A percentile compares a stretch with the other conserved stretches of the same genome.
Evolutionary conservation across 2,797 vertebrate species (phyloP).

Genomic region (Pampus argenteus): DNA sequence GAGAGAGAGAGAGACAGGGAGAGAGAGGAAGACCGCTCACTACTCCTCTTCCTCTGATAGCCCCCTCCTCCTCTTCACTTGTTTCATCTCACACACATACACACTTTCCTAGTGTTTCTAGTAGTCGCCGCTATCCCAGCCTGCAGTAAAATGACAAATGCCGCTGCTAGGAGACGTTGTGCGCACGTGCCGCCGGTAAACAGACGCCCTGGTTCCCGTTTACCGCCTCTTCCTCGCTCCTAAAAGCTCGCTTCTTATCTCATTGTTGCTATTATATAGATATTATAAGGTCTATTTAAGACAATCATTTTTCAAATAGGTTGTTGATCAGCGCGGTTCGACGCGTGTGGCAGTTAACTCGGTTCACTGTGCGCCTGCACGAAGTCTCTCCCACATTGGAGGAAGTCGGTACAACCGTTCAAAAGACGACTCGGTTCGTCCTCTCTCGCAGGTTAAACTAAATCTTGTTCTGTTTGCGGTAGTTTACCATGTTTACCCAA

Average conservation of each 20-base stretch:
- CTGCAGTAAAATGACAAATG: slow-evolving; percentile 83
- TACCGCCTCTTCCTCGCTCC: slow-evolving; percentile 40
- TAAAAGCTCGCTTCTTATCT: slow-evolving; percentile 28
- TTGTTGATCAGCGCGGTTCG: slow-evolving; percentile 17
- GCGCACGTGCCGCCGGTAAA: slow-evolving; percentile 87
- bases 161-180: slow-evolving; percentile 73
- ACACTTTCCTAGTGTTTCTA: slow-evolving; percentile 69
- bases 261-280: slow-evolving; percentile 14
- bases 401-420: slow-evolving; percentile 28
- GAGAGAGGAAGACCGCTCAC: slow-evolving; percentile 79
- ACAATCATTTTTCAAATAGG: background rate
- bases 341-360: slow-evolving; percentile 13
- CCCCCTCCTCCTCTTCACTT: slow-evolving; percentile 79
- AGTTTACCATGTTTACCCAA: slow-evolving; percentile 74
- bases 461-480: slow-evolving; percentile 66
- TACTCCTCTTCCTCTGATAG: slow-evolving; percentile 81
- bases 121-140: slow-evolving; percentile 73
- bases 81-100: slow-evolving; percentile 69
- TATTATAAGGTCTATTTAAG: background rate
- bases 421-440: slow-evolving; percentile 18
- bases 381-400: slow-evolving; percentile 17
- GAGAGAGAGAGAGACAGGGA: slow-evolving; percentile 55
- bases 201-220: slow-evolving; percentile 79
- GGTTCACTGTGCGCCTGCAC: slow-evolving; percentile 26
- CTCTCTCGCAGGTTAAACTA: slow-evolving; percentile 20